A percentile compares a stretch with the other conserved stretches of the same genome.
phyloP scores from a whole-genome alignment of 2,797 vertebrate species.

The Hippocampus kuda region DNA sequence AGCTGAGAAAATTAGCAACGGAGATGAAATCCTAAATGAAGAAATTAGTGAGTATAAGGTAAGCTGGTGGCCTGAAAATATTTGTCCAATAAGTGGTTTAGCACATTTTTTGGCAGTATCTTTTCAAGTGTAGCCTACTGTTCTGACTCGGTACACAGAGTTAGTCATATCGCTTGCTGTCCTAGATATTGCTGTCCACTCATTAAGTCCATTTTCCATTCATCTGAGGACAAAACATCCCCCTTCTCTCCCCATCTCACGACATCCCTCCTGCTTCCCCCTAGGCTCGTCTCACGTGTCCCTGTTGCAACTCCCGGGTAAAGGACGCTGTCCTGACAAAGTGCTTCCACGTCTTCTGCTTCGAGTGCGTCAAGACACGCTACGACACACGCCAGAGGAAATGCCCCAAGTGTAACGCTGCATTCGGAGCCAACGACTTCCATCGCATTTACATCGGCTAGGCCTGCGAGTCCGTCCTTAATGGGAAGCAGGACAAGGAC shows the following conservation, averaged over 20 bases:
- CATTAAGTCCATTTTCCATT: constrained; percentile 18
- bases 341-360: constrained; percentile 98
- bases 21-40: constrained; percentile 93
- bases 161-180: constrained; percentile 7
- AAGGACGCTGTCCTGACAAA: constrained; percentile 96
- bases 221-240: constrained; percentile 14
- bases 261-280: neutral
- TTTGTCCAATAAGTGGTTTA: neutral
- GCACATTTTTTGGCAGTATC: neutral
- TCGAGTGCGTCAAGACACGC: constrained; percentile 93
- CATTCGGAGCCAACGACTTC: constrained; percentile 96
- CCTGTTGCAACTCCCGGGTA: constrained; percentile 93
- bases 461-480: neutral
- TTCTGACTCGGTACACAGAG: neutral
- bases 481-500: neutral
- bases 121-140: neutral
- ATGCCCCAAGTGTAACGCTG: constrained; percentile 94
- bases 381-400: constrained; percentile 96
- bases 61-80: neutral
- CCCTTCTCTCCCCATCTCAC: neutral
- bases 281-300: constrained; percentile 90
- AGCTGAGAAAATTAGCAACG: constrained; percentile 90
- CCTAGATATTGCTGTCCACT: constrained; percentile 24
- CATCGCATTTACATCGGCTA: constrained; percentile 96
- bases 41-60: constrained; percentile 98